Evolutionary conservation across 2,888 invertebrate species (phyloP).

Genomic region (Odontocerum albicorne): DNA sequence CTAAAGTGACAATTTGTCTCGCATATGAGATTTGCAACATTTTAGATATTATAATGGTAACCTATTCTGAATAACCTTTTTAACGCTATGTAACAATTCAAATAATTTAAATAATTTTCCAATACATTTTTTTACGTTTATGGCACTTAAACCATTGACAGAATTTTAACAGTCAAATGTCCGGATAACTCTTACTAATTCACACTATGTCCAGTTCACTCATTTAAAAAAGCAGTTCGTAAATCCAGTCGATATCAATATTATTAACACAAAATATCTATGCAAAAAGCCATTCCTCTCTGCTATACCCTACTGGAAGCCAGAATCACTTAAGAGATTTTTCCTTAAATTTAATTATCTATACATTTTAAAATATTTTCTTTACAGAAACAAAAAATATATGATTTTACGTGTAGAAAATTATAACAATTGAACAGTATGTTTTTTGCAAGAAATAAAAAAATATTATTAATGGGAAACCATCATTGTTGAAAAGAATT

Average conservation of each 20-base stretch:
- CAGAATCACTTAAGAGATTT: no score
- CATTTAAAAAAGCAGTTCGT: neutral
- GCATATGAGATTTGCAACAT: conserved; percentile 7
- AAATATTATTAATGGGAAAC: no score
- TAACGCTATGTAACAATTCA: conserved; percentile 16
- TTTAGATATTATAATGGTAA: conserved; percentile 4
- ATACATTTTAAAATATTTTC: no score
- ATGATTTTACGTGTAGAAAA: no score
- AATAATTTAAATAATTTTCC: conserved; percentile 6
- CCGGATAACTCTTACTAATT: neutral
- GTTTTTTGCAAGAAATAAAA: no score
- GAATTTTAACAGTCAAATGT: conserved; percentile 10
- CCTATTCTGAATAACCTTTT: conserved; percentile 11
- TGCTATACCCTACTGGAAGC: no score
- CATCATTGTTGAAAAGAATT: no score
- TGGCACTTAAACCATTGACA: conserved; percentile 20
- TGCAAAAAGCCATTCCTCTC: neutral
- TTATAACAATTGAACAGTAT: no score
- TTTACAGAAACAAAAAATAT: no score
- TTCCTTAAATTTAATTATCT: no score
- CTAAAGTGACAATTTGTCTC: conserved; percentile 7
- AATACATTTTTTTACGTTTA: conserved; percentile 7
- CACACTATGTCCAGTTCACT: neutral
- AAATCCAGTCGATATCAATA: neutral
- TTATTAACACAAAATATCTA: neutral